phyloP scores from a whole-genome alignment of 2,113 vertebrate genomes.

The Psilopsiagon aymara region DNA sequence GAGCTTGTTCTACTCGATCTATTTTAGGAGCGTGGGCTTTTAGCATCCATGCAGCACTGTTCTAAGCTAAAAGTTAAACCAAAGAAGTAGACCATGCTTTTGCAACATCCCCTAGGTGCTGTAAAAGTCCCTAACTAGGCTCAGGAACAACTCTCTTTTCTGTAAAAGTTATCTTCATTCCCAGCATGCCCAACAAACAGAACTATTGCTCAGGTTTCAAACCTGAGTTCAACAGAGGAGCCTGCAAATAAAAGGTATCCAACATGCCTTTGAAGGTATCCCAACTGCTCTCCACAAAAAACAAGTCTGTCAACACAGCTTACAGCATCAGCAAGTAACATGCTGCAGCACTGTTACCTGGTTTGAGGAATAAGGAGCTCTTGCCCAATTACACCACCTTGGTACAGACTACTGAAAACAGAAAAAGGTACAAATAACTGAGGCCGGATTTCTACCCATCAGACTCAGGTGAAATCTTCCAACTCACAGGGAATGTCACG shows the following conservation, averaged over 20 bases:
- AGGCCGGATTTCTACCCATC: neutral
- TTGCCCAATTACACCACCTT: neutral
- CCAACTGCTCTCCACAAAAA: neutral
- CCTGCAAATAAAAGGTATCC: neutral
- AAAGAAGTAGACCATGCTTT: neutral
- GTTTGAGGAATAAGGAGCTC: neutral
- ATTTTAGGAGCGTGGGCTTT: constrained; percentile 41
- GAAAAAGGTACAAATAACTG: neutral
- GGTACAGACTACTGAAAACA: neutral
- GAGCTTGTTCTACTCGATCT: neutral
- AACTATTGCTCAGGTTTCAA: neutral
- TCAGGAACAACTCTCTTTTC: neutral
- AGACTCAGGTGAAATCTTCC: neutral
- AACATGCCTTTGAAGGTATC: neutral
- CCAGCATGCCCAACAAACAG: neutral
- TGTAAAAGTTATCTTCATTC: neutral
- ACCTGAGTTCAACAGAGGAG: neutral
- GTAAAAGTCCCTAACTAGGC: neutral
- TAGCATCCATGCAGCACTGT: neutral
- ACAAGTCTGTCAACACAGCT: neutral
- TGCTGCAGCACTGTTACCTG: neutral
- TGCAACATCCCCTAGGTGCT: neutral
- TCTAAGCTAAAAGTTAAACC: neutral
- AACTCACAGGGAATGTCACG: neutral
- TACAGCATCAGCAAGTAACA: neutral